These are phyloP conservation scores for Sinosuthora webbiana DNA, from an alignment of 2,113 vertebrate genomes.

Conservation along the genomic window DNA sequence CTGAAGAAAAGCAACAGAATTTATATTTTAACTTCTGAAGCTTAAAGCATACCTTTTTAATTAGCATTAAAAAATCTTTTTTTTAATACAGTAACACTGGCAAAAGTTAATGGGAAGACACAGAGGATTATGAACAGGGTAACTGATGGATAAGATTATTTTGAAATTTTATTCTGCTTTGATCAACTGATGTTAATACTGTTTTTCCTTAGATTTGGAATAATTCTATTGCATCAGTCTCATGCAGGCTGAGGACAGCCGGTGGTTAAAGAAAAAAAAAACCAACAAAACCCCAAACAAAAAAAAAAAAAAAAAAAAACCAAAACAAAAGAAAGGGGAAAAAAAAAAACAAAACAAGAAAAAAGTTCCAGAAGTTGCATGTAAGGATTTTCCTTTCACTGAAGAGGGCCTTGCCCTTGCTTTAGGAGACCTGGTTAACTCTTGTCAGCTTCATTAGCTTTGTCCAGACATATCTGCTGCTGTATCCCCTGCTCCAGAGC, in stretches of 20 bases:
- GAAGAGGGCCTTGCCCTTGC: slow-evolving; percentile 60
- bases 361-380: slow-evolving; percentile 52
- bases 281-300: background rate
- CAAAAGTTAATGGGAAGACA: slow-evolving; percentile 78
- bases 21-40: slow-evolving; percentile 74
- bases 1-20: slow-evolving; percentile 72
- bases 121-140: slow-evolving; percentile 68
- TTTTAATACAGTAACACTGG: slow-evolving; percentile 78
- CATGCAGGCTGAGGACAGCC: slow-evolving; percentile 76
- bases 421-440: slow-evolving; percentile 52
- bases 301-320: background rate
- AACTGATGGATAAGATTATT: slow-evolving; percentile 60
- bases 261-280: slow-evolving; percentile 33
- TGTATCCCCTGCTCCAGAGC: slow-evolving; percentile 83
- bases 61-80: slow-evolving; percentile 64
- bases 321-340: background rate
- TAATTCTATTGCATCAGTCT: slow-evolving; percentile 76
- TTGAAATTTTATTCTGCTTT: slow-evolving; percentile 22
- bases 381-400: slow-evolving; percentile 59
- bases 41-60: slow-evolving; percentile 78
- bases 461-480: slow-evolving; percentile 81
- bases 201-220: slow-evolving; percentile 72
- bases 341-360: background rate
- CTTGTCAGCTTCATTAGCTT: slow-evolving; percentile 78
- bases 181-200: slow-evolving; percentile 80